Percentiles rank a stretch among this genome's conserved stretches.
These are phyloP conservation scores for Dasypogon diadema DNA, from an alignment of 2,888 invertebrate species.

Conservation along the genomic window DNA sequence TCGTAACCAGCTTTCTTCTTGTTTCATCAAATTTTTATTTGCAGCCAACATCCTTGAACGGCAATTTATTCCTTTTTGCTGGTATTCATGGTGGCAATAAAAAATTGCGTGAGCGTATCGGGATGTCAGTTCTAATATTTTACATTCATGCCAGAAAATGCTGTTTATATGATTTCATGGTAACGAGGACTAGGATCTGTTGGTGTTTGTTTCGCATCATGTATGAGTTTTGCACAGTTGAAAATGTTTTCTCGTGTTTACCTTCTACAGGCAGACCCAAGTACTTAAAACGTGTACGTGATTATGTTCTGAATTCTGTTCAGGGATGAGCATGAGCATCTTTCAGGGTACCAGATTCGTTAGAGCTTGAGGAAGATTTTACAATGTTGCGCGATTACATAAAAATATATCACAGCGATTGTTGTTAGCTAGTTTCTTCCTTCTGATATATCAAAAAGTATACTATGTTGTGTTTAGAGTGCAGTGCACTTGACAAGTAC, in stretches of 20 bases:
- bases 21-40: slow-evolving; percentile 19
- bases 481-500: not conserved
- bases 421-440: too few species aligned
- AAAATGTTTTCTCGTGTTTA: slow-evolving; percentile 33
- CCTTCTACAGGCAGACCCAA: slow-evolving; percentile 28
- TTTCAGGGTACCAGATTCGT: not conserved
- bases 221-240: not conserved
- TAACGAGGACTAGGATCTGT: not conserved
- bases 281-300: slow-evolving; percentile 44
- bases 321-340: slow-evolving; percentile 4
- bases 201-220: not conserved
- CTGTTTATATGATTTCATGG: slow-evolving; percentile 24
- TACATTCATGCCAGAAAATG: slow-evolving; percentile 35
- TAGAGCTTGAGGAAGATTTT: slow-evolving; percentile 24
- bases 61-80: slow-evolving; percentile 34
- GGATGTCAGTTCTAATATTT: slow-evolving; percentile 42
- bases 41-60: not conserved
- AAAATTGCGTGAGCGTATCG: slow-evolving; percentile 47
- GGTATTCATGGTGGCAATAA: slow-evolving; percentile 42
- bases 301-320: slow-evolving; percentile 29
- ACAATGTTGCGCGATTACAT: slow-evolving; percentile 26
- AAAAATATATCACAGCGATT: not conserved
- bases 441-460: not conserved
- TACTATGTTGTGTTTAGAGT: not conserved
- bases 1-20: not conserved